Conservation (phyloP, 2,888 invertebrate genomes). For the Melieria omissa region DNA sequence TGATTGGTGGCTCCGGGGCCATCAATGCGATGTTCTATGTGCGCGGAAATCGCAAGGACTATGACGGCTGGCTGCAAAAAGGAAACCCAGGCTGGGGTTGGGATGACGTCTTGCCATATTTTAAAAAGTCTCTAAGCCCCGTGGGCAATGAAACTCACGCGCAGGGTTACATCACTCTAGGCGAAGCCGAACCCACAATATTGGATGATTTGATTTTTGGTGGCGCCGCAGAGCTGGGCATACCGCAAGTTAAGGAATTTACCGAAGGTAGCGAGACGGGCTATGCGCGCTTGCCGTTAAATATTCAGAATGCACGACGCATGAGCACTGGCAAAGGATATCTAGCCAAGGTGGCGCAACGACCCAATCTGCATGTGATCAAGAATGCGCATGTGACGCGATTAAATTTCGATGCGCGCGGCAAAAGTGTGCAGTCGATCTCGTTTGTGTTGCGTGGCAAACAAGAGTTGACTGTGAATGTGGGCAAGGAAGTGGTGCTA, state of each 20-base stretch:
- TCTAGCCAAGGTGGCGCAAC: conserved; percentile 68
- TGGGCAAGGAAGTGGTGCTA: conserved; percentile 51
- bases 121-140: conserved; percentile 74
- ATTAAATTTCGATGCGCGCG: conserved; percentile 67
- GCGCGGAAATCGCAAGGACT: conserved; percentile 73
- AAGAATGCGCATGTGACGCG: conserved; percentile 70
- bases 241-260: conserved; percentile 60
- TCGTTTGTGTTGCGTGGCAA: conserved; percentile 68
- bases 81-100: conserved; percentile 75
- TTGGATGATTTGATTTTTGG: conserved; percentile 55
- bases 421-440: conserved; percentile 67
- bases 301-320: conserved; percentile 73
- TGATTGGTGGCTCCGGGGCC: conserved; percentile 73
- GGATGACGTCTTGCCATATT: conserved; percentile 80
- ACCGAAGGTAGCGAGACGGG: conserved; percentile 66
- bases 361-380: conserved; percentile 70
- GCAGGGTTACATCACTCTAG: conserved; percentile 64
- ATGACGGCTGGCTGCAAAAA: conserved; percentile 71
- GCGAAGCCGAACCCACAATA: conserved; percentile 54
- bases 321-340: conserved; percentile 80
- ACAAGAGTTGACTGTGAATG: conserved; percentile 42
- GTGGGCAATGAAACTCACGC: conserved; percentile 41
- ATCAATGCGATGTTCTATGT: conserved; percentile 75
- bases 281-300: conserved; percentile 67
- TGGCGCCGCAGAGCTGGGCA: conserved; percentile 67